These are phyloP conservation scores for Osmoderma eremita DNA, from an alignment of 2,888 invertebrate genomes.

Conservation along the genomic window DNA sequence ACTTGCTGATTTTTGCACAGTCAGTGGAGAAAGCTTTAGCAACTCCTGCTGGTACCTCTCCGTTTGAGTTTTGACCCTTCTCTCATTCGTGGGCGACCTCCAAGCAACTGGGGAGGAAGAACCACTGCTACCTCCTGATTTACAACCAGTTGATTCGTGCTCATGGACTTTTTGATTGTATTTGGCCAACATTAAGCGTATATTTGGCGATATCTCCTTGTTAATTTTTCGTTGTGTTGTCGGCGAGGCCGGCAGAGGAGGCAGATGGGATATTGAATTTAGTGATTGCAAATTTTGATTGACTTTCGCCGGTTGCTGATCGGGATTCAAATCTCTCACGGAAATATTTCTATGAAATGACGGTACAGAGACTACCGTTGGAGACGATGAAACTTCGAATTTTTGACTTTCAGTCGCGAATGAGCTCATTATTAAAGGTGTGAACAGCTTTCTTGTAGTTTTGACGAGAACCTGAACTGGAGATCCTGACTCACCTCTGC, in stretches of 20 bases:
- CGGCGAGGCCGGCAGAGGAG: slow-evolving; percentile 72
- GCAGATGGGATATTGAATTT: slow-evolving; percentile 55
- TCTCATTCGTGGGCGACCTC: slow-evolving; percentile 72
- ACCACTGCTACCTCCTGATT: slow-evolving; percentile 68
- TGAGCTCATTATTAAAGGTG: slow-evolving; percentile 64
- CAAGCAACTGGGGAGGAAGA: slow-evolving; percentile 73
- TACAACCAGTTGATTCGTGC: slow-evolving; percentile 63
- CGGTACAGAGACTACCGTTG: slow-evolving; percentile 38
- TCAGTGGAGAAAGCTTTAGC: slow-evolving; percentile 59
- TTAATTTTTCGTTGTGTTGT: slow-evolving; percentile 66
- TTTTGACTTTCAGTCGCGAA: slow-evolving; percentile 47
- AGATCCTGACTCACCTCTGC: slow-evolving; percentile 49
- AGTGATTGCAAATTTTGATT: slow-evolving; percentile 48
- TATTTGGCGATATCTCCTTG: slow-evolving; percentile 76
- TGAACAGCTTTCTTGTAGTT: slow-evolving; percentile 83
- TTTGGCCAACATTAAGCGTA: slow-evolving; percentile 75
- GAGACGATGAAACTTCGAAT: slow-evolving; percentile 40
- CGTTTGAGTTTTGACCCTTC: slow-evolving; percentile 67
- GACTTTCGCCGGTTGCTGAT: slow-evolving; percentile 44
- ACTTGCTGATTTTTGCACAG: slow-evolving; percentile 76
- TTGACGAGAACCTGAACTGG: slow-evolving; percentile 77
- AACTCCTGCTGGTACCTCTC: slow-evolving; percentile 65
- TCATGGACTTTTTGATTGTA: slow-evolving; percentile 74
- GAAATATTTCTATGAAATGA: slow-evolving; percentile 34
- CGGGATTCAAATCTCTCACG: slow-evolving; percentile 23